Conservation (phyloP, 2,888 invertebrate species). For the Slavum lentiscoides region DNA sequence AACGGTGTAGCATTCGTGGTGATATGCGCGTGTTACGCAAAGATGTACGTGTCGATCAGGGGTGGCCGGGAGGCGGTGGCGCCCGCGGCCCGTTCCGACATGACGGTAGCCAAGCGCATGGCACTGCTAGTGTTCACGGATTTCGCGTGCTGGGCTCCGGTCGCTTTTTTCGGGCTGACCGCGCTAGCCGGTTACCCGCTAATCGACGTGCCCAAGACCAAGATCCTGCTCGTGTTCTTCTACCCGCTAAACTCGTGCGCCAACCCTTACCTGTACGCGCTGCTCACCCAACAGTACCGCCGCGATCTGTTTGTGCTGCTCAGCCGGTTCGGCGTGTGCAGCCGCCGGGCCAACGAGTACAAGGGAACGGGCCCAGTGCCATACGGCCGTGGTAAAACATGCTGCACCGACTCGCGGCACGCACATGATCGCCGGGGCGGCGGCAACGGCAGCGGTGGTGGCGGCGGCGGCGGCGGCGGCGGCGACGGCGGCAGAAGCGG, state of each 20-base stretch:
- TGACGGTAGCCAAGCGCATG: constrained; percentile 86
- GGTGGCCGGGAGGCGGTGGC: constrained; percentile 65
- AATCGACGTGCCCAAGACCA: constrained; percentile 79
- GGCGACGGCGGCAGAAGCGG: constrained; percentile 60
- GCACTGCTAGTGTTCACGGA: constrained; percentile 81
- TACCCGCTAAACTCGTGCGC: constrained; percentile 90
- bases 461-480: constrained; percentile 70
- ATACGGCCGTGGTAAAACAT: constrained; percentile 56
- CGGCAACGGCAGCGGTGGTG: constrained; percentile 68
- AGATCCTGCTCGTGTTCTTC: constrained; percentile 84
- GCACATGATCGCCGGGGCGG: constrained; percentile 66
- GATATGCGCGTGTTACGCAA: constrained; percentile 82
- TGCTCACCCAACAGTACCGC: constrained; percentile 93
- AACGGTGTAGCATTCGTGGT: constrained; percentile 81
- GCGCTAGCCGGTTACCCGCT: constrained; percentile 82
- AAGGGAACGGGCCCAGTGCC: constrained; percentile 63
- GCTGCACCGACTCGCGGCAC: constrained; percentile 59
- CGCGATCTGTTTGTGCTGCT: constrained; percentile 95
- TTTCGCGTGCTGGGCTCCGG: constrained; percentile 83
- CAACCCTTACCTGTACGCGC: constrained; percentile 90
- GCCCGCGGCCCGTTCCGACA: constrained; percentile 89
- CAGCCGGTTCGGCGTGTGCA: constrained; percentile 91
- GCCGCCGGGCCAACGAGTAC: constrained; percentile 67
- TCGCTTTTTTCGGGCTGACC: constrained; percentile 85
- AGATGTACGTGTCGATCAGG: constrained; percentile 78